phyloP scores from a whole-genome alignment of 2,113 vertebrate genomes.

The Microtus richardsoni region DNA sequence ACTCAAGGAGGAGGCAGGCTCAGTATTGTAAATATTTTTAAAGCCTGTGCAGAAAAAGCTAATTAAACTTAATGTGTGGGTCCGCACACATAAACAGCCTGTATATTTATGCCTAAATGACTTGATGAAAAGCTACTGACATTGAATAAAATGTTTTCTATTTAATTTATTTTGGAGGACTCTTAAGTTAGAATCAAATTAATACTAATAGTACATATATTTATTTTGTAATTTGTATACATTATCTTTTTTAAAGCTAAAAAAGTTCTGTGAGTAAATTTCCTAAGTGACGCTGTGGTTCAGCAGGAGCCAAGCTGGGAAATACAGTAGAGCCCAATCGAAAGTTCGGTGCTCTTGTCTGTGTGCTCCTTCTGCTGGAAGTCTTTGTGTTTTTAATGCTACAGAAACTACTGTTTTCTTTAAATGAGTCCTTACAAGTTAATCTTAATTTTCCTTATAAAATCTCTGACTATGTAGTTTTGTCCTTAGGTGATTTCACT shows the following conservation, averaged over 20 bases:
- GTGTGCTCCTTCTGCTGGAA: neutral
- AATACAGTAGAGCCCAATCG: neutral
- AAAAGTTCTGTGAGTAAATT: constrained; percentile 45
- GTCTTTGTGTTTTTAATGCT: neutral
- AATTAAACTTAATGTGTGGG: constrained; percentile 75
- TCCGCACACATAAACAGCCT: constrained; percentile 64
- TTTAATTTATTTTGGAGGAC: constrained; percentile 55
- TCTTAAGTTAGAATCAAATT: constrained; percentile 57
- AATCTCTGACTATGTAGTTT: constrained; percentile 37
- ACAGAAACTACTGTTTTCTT: constrained; percentile 20
- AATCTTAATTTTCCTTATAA: constrained; percentile 5
- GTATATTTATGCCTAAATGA: constrained; percentile 49
- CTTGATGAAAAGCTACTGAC: constrained; percentile 58
- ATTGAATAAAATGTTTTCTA: constrained; percentile 56
- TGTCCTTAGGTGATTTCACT: constrained; percentile 36
- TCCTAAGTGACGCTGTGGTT: constrained; percentile 42
- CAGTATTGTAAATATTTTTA: constrained; percentile 80
- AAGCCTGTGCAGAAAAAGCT: constrained; percentile 62
- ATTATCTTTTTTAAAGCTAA: constrained; percentile 39
- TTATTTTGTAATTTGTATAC: constrained; percentile 35
- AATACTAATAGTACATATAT: constrained; percentile 27
- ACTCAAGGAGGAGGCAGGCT: constrained; percentile 62
- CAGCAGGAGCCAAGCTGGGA: constrained; percentile 4
- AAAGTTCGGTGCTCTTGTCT: constrained; percentile 34
- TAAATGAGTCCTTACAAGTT: constrained; percentile 35